Evolutionary conservation across 1,140 invertebrate genomes (phyloP), one percentile per base, ranked within the genome.

Genomic region (Lerema accius): DNA sequence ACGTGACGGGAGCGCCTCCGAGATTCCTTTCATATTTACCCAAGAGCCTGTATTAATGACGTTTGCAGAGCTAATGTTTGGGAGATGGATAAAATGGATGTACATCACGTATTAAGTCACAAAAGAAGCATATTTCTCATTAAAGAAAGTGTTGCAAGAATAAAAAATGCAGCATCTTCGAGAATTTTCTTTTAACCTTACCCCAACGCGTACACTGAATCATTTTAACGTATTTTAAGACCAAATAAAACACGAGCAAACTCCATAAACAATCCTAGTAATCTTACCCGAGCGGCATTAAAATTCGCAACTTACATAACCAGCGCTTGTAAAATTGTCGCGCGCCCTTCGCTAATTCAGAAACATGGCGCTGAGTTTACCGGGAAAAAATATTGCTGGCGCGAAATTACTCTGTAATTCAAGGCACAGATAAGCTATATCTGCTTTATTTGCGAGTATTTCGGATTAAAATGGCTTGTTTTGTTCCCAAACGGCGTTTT

Each of bases 381-480:
- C 15, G 55, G 55, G 55, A 46, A 58, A 58, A 58, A 58, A 58
- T 58, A 58, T 46, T 58, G 26, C 55, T 28, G 11, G 42, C 42
- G 28, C 55, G 28, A 58, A 58, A 58, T 58, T 58, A 58, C 55
- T 58, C 13, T 46, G 55, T 58, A 46, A 58, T 58, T 58, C 55
- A 58, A 26, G 39, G 49, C 49, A 56, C 51, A 58, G 55, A 58
- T 58, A 58, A 58, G 55, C 42, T 46, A 37, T 46, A 58, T 58
- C 55, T 46, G 26, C 55, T 58, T 35, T 58, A 58, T 58, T 58
- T 58, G 55, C 14, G 55, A 43, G 28, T 46, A 23, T 58, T 58
- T 46, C n/a, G 55, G 42, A 46, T 46, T 58, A 58, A 58, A 58
- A 58, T 58, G 42, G 26, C 55, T 58, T 13, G 55, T 42, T 58